These are phyloP conservation scores for Fragum sueziense DNA, from an alignment of 2,888 invertebrate genomes.

Conservation along the genomic window DNA sequence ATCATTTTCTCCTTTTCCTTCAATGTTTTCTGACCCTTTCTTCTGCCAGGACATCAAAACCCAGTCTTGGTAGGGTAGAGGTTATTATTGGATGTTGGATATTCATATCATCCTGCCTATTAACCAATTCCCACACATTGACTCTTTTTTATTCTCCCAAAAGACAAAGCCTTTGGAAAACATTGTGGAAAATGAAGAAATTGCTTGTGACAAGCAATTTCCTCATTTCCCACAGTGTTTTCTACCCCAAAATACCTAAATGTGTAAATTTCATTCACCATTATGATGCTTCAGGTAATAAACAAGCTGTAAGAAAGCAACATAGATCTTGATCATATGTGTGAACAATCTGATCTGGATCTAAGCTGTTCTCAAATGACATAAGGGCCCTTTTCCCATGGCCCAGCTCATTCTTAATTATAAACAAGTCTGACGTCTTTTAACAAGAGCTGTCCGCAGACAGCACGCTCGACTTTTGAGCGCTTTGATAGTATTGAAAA, in stretches of 20 bases:
- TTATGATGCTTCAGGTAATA: not conserved
- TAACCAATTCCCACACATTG: not conserved
- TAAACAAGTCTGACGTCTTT: not conserved
- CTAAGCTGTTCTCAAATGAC: not conserved
- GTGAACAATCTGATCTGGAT: not conserved
- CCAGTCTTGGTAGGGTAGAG: not conserved
- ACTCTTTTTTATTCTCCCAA: not conserved
- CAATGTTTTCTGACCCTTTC: not conserved
- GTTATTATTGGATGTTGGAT: not conserved
- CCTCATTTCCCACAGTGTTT: not conserved
- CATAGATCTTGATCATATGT: not conserved
- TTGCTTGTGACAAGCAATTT: conserved; percentile 12
- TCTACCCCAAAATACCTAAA: not conserved
- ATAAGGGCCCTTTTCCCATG: too few species aligned
- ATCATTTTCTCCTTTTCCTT: not conserved
- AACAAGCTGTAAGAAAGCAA: too few species aligned
- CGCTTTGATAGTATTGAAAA: too few species aligned
- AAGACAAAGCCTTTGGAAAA: not conserved
- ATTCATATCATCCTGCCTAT: not conserved
- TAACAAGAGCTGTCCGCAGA: not conserved
- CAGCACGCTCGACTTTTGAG: too few species aligned
- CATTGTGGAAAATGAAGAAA: conserved; percentile 2
- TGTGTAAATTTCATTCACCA: not conserved
- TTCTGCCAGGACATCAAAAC: not conserved
- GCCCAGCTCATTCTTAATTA: not conserved